These are phyloP conservation scores for Nixonia krombeini DNA, from an alignment of 1,140 invertebrate species.

Conservation along the genomic window DNA sequence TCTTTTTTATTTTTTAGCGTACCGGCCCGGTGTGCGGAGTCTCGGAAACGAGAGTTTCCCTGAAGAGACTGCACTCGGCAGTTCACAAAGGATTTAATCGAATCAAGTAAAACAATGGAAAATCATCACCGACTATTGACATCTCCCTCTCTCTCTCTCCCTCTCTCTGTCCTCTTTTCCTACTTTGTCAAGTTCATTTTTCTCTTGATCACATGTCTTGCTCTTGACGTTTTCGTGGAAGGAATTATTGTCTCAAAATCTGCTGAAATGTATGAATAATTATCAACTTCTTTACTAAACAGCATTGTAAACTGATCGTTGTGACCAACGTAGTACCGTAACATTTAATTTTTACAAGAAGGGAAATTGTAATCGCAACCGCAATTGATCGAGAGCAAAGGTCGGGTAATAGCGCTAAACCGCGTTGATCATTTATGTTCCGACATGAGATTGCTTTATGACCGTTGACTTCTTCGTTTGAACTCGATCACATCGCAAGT, in stretches of 20 bases:
- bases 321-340: no score
- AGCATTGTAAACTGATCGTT: no score
- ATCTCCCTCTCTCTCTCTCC: background rate
- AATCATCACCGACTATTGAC: conserved; percentile 6
- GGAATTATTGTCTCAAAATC: no score
- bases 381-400: no score
- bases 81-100: conserved; percentile 19
- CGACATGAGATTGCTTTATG: no score
- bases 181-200: background rate
- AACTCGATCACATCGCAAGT: background rate
- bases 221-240: no score
- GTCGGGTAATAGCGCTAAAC: no score
- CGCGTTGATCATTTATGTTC: no score
- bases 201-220: conserved; percentile 10
- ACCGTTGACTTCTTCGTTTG: background rate
- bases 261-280: no score
- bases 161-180: background rate
- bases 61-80: conserved; percentile 11
- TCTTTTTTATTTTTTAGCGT: background rate
- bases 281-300: no score
- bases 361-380: no score
- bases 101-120: conserved; percentile 25
- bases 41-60: background rate
- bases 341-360: no score
- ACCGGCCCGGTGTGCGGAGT: background rate